Evolutionary conservation across 2,113 vertebrate genomes (phyloP).

Genomic region (Cnemophilus loriae): DNA sequence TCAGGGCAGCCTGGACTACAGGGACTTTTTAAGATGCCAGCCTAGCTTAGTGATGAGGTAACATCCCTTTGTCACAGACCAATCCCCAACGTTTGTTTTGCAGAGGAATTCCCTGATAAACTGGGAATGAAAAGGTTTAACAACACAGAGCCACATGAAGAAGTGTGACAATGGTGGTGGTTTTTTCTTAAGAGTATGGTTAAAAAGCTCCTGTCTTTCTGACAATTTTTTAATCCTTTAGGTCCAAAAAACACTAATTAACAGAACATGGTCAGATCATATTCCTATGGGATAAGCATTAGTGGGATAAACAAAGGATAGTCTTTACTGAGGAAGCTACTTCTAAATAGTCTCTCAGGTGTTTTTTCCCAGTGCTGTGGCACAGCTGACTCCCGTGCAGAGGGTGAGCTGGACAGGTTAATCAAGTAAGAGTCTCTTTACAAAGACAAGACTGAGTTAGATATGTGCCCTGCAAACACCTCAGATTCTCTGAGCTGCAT

Average conservation of each 20-base stretch:
- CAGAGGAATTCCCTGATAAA: neutral
- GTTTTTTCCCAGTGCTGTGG: neutral
- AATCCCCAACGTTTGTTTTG: neutral
- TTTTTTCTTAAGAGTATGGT: neutral
- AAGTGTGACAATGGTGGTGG: neutral
- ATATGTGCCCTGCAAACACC: rapidly evolving
- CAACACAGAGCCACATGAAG: neutral
- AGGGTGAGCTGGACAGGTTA: neutral
- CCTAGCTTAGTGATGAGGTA: neutral
- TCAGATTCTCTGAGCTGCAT: neutral
- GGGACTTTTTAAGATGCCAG: neutral
- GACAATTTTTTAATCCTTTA: neutral
- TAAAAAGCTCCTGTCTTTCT: neutral
- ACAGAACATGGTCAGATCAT: neutral
- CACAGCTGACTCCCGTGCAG: neutral
- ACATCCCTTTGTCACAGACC: neutral
- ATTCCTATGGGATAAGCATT: neutral
- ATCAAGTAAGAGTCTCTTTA: neutral
- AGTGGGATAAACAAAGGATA: neutral
- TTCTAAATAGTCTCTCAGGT: neutral
- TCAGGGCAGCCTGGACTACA: neutral
- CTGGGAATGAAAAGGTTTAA: neutral
- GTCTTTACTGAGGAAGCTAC: neutral
- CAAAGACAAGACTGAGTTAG: neutral
- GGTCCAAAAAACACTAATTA: neutral